Conservation (phyloP, 1,140 invertebrate genomes). For the Ceratosolen fusciceps region DNA sequence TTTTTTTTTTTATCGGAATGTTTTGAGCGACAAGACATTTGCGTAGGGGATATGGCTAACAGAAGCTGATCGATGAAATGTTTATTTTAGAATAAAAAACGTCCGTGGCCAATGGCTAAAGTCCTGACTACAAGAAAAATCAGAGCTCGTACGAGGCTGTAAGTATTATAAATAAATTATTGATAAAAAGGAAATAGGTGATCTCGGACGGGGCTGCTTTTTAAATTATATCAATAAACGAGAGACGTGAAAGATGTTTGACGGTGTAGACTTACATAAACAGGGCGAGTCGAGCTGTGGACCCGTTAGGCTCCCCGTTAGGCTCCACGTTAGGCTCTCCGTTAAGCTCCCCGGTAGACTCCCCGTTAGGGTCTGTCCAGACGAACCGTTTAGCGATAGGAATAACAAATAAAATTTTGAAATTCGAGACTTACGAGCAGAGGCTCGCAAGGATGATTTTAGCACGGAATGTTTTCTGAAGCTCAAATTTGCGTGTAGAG, state of each 20-base stretch:
- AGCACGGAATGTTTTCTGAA: slow-evolving; percentile 1
- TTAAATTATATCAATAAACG: not conserved
- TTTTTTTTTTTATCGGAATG: too few species aligned
- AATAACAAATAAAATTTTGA: not conserved
- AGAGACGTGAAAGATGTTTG: not conserved
- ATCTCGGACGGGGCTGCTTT: not conserved
- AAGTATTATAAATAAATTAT: not conserved
- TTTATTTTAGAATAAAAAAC: too few species aligned
- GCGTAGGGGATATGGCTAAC: too few species aligned
- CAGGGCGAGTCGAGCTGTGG: not conserved
- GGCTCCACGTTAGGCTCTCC: too few species aligned
- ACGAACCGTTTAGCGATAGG: not conserved
- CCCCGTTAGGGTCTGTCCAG: not conserved
- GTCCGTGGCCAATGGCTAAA: too few species aligned
- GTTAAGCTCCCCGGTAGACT: too few species aligned
- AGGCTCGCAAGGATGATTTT: not conserved
- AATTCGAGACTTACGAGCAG: not conserved
- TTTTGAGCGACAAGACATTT: too few species aligned
- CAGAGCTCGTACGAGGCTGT: too few species aligned
- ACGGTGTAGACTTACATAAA: not conserved
- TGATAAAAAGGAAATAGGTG: not conserved
- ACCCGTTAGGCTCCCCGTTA: too few species aligned
- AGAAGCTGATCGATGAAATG: too few species aligned
- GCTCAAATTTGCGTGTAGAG: not conserved
- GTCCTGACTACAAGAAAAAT: too few species aligned